phyloP scores from a whole-genome alignment of 2,113 vertebrate species.

The Willisornis vidua region DNA sequence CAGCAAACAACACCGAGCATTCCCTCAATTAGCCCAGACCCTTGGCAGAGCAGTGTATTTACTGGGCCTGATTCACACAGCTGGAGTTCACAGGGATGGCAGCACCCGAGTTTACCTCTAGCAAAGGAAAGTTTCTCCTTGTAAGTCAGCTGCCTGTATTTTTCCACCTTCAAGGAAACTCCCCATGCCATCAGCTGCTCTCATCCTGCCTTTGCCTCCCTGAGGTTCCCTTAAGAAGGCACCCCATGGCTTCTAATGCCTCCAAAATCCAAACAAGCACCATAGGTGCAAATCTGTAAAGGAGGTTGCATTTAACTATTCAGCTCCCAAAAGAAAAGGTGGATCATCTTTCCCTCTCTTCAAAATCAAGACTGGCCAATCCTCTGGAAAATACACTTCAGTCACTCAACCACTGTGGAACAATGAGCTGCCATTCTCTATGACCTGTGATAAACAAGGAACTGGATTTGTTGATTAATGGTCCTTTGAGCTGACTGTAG shows the following conservation, averaged over 20 bases:
- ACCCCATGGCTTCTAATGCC: not conserved
- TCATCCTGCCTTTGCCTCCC: not conserved
- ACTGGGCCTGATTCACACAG: not conserved
- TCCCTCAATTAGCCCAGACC: constrained; percentile 16
- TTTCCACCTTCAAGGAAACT: constrained; percentile 33
- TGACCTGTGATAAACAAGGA: not conserved
- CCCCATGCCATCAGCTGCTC: not conserved
- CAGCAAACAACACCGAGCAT: not conserved
- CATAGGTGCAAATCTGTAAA: not conserved
- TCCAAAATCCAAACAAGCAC: not conserved
- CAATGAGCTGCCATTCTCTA: not conserved
- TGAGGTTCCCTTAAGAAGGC: not conserved
- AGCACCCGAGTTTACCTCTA: not conserved
- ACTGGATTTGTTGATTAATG: not conserved
- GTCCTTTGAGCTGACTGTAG: not conserved
- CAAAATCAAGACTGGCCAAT: not conserved
- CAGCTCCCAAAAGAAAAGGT: not conserved
- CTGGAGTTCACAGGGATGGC: constrained; percentile 25
- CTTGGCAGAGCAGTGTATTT: not conserved
- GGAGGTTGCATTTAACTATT: not conserved
- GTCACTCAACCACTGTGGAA: not conserved
- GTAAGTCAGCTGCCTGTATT: constrained; percentile 16
- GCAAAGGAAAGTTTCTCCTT: not conserved
- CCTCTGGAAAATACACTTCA: not conserved
- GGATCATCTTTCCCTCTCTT: not conserved